Evolutionary conservation across 2,797 vertebrate genomes (phyloP).

Genomic region (Microchirus variegatus): DNA sequence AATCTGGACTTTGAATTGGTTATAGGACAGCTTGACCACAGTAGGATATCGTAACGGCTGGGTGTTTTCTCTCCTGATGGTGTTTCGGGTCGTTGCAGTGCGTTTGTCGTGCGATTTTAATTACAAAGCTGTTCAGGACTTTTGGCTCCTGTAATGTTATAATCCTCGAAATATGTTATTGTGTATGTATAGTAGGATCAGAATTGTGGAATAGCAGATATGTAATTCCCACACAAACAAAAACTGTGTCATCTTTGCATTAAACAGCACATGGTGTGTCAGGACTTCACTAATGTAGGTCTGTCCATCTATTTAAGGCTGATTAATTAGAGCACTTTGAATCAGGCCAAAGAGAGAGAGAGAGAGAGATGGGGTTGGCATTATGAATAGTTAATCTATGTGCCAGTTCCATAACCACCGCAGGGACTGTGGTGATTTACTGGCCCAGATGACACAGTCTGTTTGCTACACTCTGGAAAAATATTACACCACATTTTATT

Average conservation of each 20-base stretch:
- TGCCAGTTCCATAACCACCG: constrained; percentile 57
- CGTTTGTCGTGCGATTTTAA: too few species aligned
- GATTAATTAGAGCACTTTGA: constrained; percentile 83
- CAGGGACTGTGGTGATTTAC: constrained; percentile 50
- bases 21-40: too few species aligned
- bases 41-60: too few species aligned
- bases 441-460: constrained; percentile 61
- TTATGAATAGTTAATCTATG: constrained; percentile 70
- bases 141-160: too few species aligned
- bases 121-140: too few species aligned
- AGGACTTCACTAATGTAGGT: constrained; percentile 72
- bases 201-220: too few species aligned
- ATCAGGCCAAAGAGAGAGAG: constrained; percentile 68
- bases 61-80: too few species aligned
- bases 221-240: background rate
- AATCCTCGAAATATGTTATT: too few species aligned
- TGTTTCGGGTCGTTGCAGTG: too few species aligned
- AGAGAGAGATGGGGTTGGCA: constrained; percentile 28
- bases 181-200: too few species aligned
- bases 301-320: constrained; percentile 81
- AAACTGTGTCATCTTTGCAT: constrained; percentile 57
- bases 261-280: constrained; percentile 53
- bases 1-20: too few species aligned
- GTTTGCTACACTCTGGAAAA: constrained; percentile 48
- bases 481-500: constrained; percentile 34